A percentile compares a stretch with the other conserved stretches of the same genome.
phyloP scores from a whole-genome alignment of 2,797 vertebrate genomes.

The Urosaurus nigricauda region DNA sequence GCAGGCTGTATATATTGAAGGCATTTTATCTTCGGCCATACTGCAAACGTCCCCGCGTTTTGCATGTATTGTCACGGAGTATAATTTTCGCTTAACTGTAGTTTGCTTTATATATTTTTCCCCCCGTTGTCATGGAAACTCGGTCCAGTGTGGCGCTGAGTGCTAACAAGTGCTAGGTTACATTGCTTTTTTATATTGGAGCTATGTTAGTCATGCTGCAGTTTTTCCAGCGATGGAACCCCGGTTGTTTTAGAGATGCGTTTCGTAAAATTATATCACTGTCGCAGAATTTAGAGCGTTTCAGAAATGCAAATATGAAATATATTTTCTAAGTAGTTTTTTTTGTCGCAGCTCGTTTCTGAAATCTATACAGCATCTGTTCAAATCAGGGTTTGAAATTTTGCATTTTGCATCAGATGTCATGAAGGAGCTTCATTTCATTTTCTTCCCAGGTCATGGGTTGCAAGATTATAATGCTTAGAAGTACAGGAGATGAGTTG shows the following conservation, averaged over 20 bases:
- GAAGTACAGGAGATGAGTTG: neutral
- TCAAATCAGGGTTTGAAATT: slow-evolving; percentile 38
- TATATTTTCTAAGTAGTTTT: slow-evolving; percentile 35
- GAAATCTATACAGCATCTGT: neutral
- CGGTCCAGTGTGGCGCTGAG: slow-evolving; percentile 66
- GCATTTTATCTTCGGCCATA: slow-evolving; percentile 61
- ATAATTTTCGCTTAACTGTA: slow-evolving; percentile 78
- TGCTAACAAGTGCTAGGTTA: slow-evolving; percentile 72
- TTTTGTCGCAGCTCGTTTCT: neutral
- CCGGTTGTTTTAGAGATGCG: slow-evolving; percentile 34
- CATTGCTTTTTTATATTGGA: slow-evolving; percentile 65
- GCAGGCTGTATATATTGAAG: slow-evolving; percentile 57
- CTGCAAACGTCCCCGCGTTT: slow-evolving; percentile 63
- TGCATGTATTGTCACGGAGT: slow-evolving; percentile 77
- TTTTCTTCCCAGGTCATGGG: slow-evolving; percentile 12
- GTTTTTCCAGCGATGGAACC: slow-evolving; percentile 29
- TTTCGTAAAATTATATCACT: slow-evolving; percentile 52
- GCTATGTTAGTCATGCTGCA: slow-evolving; percentile 63
- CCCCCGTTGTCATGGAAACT: slow-evolving; percentile 78
- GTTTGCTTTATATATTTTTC: slow-evolving; percentile 75
- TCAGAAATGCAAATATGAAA: slow-evolving; percentile 14
- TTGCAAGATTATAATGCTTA: neutral
- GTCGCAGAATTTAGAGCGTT: slow-evolving; percentile 31
- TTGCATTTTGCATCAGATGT: slow-evolving; percentile 42
- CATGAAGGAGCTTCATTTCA: slow-evolving; percentile 23